Percentiles rank a stretch among this genome's conserved stretches.
phyloP scores from a whole-genome alignment of 2,888 invertebrate genomes.

The Argyresthia albistria region DNA sequence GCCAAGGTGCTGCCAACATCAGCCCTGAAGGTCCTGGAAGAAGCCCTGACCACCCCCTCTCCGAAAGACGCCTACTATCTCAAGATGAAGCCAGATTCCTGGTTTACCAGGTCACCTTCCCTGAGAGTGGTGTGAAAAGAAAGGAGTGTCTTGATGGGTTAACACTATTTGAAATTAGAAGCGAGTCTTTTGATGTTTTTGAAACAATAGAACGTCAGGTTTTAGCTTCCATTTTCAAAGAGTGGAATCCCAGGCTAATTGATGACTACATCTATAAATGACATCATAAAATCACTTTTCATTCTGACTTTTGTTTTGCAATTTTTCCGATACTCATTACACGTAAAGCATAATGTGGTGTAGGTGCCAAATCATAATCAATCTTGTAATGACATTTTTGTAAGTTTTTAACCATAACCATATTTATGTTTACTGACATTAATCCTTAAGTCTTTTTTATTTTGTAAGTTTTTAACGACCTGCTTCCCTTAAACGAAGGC shows the following conservation, averaged over 20 bases:
- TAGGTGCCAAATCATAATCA: conserved; percentile 9
- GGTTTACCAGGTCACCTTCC: conserved; percentile 68
- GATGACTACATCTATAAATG: no score
- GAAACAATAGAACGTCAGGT: no score
- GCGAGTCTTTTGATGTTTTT: no score
- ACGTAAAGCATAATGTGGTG: conserved; percentile 6
- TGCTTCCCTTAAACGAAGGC: conserved; percentile 38
- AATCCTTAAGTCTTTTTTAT: background rate
- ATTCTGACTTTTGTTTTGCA: no score
- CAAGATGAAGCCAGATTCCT: conserved; percentile 63
- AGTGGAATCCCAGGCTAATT: no score
- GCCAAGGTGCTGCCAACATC: conserved; percentile 74
- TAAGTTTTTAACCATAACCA: conserved; percentile 4
- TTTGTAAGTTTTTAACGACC: conserved; percentile 31
- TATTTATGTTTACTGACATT: conserved; percentile 3
- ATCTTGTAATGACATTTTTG: background rate
- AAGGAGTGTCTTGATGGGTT: no score
- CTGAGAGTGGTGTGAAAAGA: conserved; percentile 29
- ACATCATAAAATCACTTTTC: no score
- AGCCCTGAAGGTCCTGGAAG: conserved; percentile 74
- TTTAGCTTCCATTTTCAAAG: no score
- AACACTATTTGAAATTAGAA: no score
- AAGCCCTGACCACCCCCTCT: conserved; percentile 71
- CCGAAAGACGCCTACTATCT: conserved; percentile 69
- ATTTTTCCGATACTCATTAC: background rate